Evolutionary conservation across 2,888 invertebrate species (phyloP), one percentile per base, ranked within the genome.

Genomic region (Callyntrura guangdongensis): DNA sequence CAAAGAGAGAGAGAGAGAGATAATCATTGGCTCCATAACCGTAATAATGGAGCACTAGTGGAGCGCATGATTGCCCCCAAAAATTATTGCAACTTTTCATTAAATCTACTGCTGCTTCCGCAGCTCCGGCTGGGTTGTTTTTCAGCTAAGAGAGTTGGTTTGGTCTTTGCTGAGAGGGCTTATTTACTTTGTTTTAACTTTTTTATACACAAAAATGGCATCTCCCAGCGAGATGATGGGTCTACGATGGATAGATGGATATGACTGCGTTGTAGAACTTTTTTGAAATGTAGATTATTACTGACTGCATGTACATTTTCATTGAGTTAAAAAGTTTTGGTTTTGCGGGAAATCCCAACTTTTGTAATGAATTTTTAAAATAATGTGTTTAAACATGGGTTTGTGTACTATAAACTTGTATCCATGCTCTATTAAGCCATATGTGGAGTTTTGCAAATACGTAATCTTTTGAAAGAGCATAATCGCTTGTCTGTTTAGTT

Each of bases 21-120:
- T 11, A 11, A 22, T 14, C 36, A 27, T 27, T 67, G 25, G 67
- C 14, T 67, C n/a, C 22, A 12, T 17, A 20, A 56, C 36, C 2
- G 36, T 79, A 79, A 86, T 74, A 87, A 84, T 82, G 49, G 49
- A 84, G 27, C 36, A 36, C 79, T 77, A 90, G 84, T 90, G 77
- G 53, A 79, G 85, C 85, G 81, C 47, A 81, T 90, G 89, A 90
- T 90, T 90, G 79, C 79, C 20, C 64, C 47, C 4, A 77, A 85
- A 90, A 90, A 90, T 85, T 85, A 79, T 79, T 64, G 79, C 81
- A 85, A 81, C 67, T 85, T 90, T 84, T 89, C 89, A 89, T 89
- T 88, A 88, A 88, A 82, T 81, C 81, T 67, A 27, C 67, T 85
- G 36, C n/a, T 45, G 14, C 36, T 36, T 36, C 36, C 36, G 36